Percentiles rank a stretch among this genome's conserved stretches.
Evolutionary conservation across 2,797 vertebrate genomes (phyloP).

Genomic region (Aratinga solstitialis): DNA sequence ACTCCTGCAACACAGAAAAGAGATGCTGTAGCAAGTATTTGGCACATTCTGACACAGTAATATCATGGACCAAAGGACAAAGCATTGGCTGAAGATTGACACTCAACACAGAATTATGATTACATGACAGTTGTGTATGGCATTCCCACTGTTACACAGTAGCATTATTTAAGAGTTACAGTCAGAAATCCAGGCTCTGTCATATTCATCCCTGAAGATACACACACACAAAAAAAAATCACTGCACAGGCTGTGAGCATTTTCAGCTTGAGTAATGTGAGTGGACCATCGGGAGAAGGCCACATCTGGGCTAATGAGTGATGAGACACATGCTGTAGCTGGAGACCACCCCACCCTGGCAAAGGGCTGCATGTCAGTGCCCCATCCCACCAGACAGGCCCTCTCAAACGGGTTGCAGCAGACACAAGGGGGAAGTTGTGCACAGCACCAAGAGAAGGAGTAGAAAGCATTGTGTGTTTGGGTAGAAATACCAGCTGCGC

Average conservation of each 20-base stretch:
- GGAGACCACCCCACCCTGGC: background rate
- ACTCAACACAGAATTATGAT: background rate
- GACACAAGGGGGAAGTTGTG: background rate
- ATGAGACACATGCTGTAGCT: background rate
- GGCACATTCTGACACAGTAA: background rate
- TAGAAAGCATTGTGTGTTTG: background rate
- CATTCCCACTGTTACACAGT: background rate
- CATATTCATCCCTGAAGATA: background rate
- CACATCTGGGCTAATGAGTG: background rate
- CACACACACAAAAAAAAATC: background rate
- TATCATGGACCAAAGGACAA: background rate
- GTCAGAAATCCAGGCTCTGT: background rate
- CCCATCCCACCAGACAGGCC: background rate
- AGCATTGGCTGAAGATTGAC: background rate
- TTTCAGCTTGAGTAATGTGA: background rate
- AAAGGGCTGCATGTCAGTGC: background rate
- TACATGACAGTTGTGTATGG: background rate
- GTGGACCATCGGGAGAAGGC: background rate
- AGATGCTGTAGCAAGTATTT: background rate
- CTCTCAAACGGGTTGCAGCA: background rate
- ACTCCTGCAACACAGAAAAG: background rate
- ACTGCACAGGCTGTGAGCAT: background rate
- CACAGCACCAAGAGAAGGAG: background rate
- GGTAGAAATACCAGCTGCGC: background rate
- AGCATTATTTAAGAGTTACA: background rate